phyloP scores from a whole-genome alignment of 2,888 invertebrate genomes.

The Litoditis marina region DNA sequence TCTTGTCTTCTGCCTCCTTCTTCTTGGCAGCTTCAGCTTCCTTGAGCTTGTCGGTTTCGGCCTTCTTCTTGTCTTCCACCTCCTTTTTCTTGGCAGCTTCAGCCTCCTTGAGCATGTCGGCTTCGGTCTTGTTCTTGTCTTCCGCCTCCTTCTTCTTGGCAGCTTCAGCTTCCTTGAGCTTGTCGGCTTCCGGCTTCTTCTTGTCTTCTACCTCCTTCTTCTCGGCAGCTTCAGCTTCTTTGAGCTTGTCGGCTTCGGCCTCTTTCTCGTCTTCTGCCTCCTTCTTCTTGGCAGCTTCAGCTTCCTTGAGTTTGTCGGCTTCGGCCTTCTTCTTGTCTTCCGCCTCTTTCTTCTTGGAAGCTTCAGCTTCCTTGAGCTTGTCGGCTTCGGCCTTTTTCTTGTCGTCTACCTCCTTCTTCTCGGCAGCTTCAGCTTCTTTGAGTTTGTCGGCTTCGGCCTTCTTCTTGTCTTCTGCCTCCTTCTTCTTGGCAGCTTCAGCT shows the following conservation, averaged over 20 bases:
- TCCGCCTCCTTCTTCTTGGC: neutral
- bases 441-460: constrained; percentile 4
- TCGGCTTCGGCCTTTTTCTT: constrained; percentile 12
- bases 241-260: constrained; percentile 1
- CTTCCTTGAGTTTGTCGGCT: neutral
- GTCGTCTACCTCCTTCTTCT: constrained; percentile 12
- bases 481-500: constrained; percentile 10
- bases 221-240: neutral
- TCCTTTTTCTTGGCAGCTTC: constrained; percentile 7
- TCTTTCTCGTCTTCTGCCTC: constrained; percentile 5
- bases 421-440: constrained; percentile 1
- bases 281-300: neutral
- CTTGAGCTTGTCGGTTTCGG: constrained; percentile 6
- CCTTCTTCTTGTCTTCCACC: constrained; percentile 6
- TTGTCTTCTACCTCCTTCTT: neutral
- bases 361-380: neutral
- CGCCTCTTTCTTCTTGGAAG: constrained; percentile 1
- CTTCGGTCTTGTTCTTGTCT: constrained; percentile 14
- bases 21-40: neutral
- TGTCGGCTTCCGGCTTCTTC: constrained; percentile 4
- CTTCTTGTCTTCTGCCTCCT: constrained; percentile 7
- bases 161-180: constrained; percentile 1
- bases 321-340: constrained; percentile 5
- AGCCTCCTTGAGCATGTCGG: constrained; percentile 10
- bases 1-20: constrained; percentile 9